A percentile compares a stretch with the other conserved stretches of the same genome.
These are phyloP conservation scores for Potorous gilbertii DNA, from an alignment of 2,797 vertebrate species.

Conservation along the genomic window DNA sequence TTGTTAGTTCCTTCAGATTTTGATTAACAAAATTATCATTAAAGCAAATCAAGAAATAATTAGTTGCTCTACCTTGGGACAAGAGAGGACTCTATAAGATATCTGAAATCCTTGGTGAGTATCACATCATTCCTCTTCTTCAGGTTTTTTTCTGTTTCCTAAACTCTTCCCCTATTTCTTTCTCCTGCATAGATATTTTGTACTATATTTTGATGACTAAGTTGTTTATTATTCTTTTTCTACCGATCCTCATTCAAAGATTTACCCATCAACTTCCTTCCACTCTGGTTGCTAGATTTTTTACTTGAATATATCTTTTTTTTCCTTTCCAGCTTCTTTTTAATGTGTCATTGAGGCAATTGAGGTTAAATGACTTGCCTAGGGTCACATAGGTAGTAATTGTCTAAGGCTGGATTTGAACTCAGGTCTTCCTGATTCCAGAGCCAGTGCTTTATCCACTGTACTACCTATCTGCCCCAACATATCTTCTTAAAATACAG, in stretches of 20 bases:
- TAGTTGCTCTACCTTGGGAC: neutral
- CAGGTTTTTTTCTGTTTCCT: neutral
- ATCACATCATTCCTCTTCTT: neutral
- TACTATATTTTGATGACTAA: neutral
- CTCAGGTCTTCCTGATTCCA: neutral
- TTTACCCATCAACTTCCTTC: neutral
- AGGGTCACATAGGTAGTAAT: neutral
- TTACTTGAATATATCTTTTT: neutral
- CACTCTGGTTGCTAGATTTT: neutral
- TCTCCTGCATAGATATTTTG: neutral
- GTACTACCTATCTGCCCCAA: neutral
- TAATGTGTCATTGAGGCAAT: neutral
- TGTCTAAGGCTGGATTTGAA: neutral
- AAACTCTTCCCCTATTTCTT: neutral
- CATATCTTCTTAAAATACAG: neutral
- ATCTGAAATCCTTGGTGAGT: neutral
- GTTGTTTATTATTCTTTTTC: neutral
- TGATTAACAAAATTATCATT: neutral
- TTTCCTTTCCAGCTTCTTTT: no score
- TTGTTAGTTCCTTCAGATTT: neutral
- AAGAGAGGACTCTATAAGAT: neutral
- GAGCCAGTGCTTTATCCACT: neutral
- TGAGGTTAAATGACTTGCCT: no score
- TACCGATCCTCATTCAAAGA: neutral
- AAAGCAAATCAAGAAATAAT: neutral